Conservation (phyloP, 2,888 invertebrate genomes). For the Stenotaenia linearis region DNA sequence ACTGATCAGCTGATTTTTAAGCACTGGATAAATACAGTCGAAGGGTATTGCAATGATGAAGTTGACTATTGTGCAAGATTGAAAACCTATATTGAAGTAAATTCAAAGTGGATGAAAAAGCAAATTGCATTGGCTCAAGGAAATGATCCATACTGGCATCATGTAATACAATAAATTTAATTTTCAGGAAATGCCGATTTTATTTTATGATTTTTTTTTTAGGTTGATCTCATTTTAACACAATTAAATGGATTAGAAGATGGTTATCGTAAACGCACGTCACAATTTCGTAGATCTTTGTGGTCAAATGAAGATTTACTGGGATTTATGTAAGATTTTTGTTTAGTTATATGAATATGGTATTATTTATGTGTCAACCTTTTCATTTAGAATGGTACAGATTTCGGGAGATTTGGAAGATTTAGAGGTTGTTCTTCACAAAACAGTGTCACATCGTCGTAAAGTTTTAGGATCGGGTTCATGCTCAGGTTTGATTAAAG, state of each 20-base stretch:
- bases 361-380: conserved; percentile 3
- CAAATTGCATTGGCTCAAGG: conserved; percentile 51
- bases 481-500: conserved; percentile 62
- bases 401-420: conserved; percentile 69
- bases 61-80: conserved; percentile 59
- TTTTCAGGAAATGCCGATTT: too few relatives aligned
- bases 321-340: conserved; percentile 37
- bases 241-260: conserved; percentile 72
- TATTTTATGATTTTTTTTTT: conserved; percentile 26
- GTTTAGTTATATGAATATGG: background rate
- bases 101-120: conserved; percentile 58
- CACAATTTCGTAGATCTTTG: background rate
- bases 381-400: conserved; percentile 59
- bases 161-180: conserved; percentile 55
- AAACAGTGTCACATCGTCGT: conserved; percentile 36
- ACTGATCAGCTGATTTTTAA: conserved; percentile 74
- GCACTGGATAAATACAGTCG: conserved; percentile 67
- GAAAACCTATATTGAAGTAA: conserved; percentile 59
- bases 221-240: conserved; percentile 61
- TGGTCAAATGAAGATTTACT: background rate
- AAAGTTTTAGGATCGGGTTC: conserved; percentile 52
- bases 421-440: conserved; percentile 51
- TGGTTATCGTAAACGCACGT: conserved; percentile 63
- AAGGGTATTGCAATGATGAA: conserved; percentile 54
- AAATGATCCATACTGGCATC: conserved; percentile 74